Conservation (phyloP, 2,113 vertebrate genomes). For the Butorides virescens region DNA sequence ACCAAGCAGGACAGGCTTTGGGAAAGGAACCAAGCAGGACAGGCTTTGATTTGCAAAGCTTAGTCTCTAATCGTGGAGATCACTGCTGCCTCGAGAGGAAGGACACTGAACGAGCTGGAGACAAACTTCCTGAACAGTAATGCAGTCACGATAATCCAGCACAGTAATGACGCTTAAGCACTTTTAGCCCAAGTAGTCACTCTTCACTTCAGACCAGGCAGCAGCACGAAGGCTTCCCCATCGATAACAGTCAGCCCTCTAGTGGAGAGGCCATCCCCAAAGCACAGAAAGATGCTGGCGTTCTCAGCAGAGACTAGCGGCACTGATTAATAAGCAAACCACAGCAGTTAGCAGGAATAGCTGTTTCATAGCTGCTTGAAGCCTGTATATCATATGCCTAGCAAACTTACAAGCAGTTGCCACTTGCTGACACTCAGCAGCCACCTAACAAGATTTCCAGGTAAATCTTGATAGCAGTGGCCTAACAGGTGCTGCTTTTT, state of each 20-base stretch:
- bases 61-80: accelerated
- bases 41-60: background rate
- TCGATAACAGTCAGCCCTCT: background rate
- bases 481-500: background rate
- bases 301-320: background rate
- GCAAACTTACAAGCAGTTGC: background rate
- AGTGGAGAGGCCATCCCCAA: background rate
- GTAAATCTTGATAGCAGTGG: background rate
- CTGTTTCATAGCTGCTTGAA: background rate
- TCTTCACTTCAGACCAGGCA: background rate
- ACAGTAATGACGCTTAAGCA: background rate
- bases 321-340: background rate
- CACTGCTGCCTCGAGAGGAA: background rate
- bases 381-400: background rate
- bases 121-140: conserved; percentile 17
- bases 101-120: background rate
- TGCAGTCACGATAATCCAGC: background rate
- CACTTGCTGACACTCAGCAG: background rate
- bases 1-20: background rate
- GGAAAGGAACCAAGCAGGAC: background rate
- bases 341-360: background rate
- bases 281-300: background rate
- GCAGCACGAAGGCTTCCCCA: background rate
- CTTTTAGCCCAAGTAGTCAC: background rate
- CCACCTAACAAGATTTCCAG: background rate